These are phyloP conservation scores for Aspiorhynchus laticeps DNA, from an alignment of 2,113 vertebrate genomes.

Conservation along the genomic window DNA sequence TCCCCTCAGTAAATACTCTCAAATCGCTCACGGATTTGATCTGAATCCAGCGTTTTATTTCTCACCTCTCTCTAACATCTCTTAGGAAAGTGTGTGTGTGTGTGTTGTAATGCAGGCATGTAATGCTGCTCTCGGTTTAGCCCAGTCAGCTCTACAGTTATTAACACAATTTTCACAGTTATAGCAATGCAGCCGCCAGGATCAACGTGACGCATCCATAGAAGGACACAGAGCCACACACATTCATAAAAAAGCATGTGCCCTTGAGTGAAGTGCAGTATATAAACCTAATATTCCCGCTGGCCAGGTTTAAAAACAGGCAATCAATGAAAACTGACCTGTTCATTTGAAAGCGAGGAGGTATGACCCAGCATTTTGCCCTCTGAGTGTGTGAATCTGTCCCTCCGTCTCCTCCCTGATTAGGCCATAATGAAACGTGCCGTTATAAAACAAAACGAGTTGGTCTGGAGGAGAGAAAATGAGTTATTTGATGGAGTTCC, in stretches of 20 bases:
- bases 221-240: not conserved
- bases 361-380: conserved; percentile 2
- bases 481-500: conserved; percentile 14
- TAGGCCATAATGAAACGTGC: conserved; percentile 31
- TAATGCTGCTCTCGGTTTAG: not conserved
- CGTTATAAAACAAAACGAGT: conserved; percentile 20
- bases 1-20: conserved; percentile 15
- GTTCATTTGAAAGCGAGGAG: not conserved
- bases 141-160: conserved; percentile 26
- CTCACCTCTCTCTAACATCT: conserved; percentile 28
- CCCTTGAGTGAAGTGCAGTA: conserved; percentile 28
- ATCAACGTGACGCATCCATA: conserved; percentile 16
- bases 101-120: not conserved
- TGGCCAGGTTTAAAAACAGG: conserved; percentile 36
- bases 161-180: conserved; percentile 29
- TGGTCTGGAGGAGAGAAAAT: conserved; percentile 25
- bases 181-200: conserved; percentile 4
- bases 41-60: conserved; percentile 21
- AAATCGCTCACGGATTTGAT: conserved; percentile 23
- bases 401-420: not conserved
- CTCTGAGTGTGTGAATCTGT: conserved; percentile 14
- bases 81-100: not conserved
- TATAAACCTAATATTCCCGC: conserved; percentile 29
- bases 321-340: conserved; percentile 39
- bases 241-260: conserved; percentile 7